Evolutionary conservation across 2,888 invertebrate species (phyloP).

Genomic region (Heliothis peltigera): DNA sequence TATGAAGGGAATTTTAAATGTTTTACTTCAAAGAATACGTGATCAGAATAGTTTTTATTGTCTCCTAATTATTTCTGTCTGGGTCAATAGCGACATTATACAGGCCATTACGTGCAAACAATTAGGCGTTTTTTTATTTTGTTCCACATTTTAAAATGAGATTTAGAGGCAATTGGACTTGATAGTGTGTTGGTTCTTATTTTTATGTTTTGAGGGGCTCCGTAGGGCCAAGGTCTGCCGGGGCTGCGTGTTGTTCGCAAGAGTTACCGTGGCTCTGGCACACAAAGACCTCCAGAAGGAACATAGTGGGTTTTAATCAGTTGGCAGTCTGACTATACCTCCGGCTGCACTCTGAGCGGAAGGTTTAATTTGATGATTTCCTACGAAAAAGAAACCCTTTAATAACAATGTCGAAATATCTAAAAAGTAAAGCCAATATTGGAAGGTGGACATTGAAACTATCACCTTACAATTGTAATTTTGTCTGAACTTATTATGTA

Average conservation of each 20-base stretch:
- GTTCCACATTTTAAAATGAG: constrained; percentile 13
- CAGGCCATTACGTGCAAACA: constrained; percentile 19
- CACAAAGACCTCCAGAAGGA: too few relatives aligned
- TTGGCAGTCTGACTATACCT: too few relatives aligned
- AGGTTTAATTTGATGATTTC: too few relatives aligned
- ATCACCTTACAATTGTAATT: constrained; percentile 17
- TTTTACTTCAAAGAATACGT: constrained; percentile 29
- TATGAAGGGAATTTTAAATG: constrained; percentile 37
- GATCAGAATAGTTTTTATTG: constrained; percentile 50
- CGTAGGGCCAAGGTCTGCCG: too few relatives aligned
- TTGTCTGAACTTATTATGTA: not conserved
- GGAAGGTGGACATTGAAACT: constrained; percentile 13
- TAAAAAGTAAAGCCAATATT: not conserved
- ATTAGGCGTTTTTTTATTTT: constrained; percentile 26
- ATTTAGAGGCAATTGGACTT: constrained; percentile 36
- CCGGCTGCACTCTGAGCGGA: too few relatives aligned
- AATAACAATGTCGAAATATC: not conserved
- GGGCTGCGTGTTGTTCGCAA: too few relatives aligned
- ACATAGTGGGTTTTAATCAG: too few relatives aligned
- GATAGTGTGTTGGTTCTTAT: not conserved
- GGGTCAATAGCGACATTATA: constrained; percentile 12
- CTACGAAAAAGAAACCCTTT: too few relatives aligned
- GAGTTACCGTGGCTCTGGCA: too few relatives aligned
- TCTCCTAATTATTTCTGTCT: constrained; percentile 52
- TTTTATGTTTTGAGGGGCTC: not conserved